A percentile compares a stretch with the other conserved stretches of the same genome.
Evolutionary conservation across 2,888 invertebrate genomes (phyloP).

Genomic region (Ichneumoninae sp.): DNA sequence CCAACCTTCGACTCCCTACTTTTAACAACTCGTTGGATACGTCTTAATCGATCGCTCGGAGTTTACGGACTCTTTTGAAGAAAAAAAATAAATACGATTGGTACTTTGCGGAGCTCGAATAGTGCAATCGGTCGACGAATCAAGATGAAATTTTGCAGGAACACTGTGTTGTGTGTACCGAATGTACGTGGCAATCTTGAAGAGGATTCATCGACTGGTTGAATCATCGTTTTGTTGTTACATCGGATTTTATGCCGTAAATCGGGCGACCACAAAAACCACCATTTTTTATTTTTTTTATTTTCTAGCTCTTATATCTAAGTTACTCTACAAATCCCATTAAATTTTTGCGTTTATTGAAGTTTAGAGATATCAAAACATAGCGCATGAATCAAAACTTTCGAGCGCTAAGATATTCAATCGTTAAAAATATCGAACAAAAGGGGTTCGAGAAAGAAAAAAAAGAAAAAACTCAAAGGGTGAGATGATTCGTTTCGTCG

Average conservation of each 20-base stretch:
- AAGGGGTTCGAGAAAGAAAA: conserved; percentile 23
- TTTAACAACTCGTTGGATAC: conserved; percentile 15
- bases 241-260: neutral
- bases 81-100: neutral
- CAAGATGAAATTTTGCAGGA: neutral
- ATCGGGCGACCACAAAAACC: too few relatives aligned
- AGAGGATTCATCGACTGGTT: neutral
- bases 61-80: neutral
- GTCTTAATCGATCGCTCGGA: conserved; percentile 29
- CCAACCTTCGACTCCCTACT: conserved; percentile 25
- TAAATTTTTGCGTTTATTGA: neutral
- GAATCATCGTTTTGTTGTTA: too few relatives aligned
- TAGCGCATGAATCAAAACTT: neutral
- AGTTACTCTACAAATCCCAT: neutral
- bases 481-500: conserved; percentile 39
- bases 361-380: neutral
- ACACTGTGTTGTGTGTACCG: neutral
- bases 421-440: conserved; percentile 41
- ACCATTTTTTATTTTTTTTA: neutral
- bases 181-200: neutral
- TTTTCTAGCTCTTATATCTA: neutral
- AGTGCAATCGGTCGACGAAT: neutral
- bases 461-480: conserved; percentile 25
- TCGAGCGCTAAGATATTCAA: conserved; percentile 8
- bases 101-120: neutral